Base-by-base conservation (phyloP, 2,113 vertebrate species). In the Uropsilus gracilis region DNA sequence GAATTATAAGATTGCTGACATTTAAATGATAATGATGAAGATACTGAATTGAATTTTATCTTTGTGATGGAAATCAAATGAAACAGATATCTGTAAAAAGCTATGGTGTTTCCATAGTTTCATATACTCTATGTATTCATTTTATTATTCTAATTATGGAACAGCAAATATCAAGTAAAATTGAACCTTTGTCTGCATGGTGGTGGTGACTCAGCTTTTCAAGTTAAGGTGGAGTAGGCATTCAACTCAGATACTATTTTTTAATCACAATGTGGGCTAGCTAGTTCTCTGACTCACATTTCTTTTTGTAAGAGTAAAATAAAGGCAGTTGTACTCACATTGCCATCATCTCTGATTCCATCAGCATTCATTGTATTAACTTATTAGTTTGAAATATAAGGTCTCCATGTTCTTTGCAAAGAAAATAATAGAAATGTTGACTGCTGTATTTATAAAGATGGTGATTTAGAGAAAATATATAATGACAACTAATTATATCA, bases 201-300 rank as follows among this genome's bases (percentile, higher is more conserved):
- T 72, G 88, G 0, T 34, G 59, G 91, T 97, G 97, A 97, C 82
- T 97, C 97, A 97, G 34, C 34, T 77, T 96, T 76, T 72, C 50
- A 75, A 6, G 30, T 90, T 86, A 73, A 64, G 91, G 26, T 44
- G 75, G 85, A 97, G 66, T 78, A 93, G 61, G 57, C 92, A 97
- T 96, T 96, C 96, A 96, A 39, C 95, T 96, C 91, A 30, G 22
- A 22, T 55, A 81, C 68, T 55, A 22, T 73, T 95, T 96, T 88
- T 76, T 59, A 80, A 86, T 90, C 57, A 46, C 50, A 69, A 11
- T 90, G 30, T 17, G n/a, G 24, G 59, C 57, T 89, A 32, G 85
- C 81, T 69, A 6, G 59, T 94, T 72, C 44, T 97, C 94, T 98
- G 95, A 97, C 93, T 97, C 96, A 96, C 28, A 73, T 59, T 48